A percentile compares a stretch with the other conserved stretches of the same genome.
These are phyloP conservation scores for Lophotriccus pileatus DNA, from an alignment of 2,797 vertebrate genomes.

Conservation along the genomic window DNA sequence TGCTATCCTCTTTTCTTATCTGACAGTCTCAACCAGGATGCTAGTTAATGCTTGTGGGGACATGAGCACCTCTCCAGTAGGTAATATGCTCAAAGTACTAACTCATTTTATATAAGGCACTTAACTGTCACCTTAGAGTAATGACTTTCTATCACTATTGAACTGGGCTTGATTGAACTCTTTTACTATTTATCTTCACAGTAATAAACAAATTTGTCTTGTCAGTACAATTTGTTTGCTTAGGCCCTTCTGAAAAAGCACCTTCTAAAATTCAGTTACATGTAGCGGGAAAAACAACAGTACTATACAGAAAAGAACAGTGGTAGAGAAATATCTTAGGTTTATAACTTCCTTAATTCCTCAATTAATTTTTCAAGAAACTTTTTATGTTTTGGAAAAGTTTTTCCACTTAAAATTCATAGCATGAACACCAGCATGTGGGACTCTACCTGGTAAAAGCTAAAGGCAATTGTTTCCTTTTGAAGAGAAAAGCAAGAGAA, in stretches of 20 bases:
- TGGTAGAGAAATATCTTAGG: not conserved
- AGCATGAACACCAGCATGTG: not conserved
- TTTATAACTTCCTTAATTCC: not conserved
- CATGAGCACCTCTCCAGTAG: not conserved
- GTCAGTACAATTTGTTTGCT: not conserved
- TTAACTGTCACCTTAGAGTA: not conserved
- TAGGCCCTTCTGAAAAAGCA: not conserved
- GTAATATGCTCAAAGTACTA: not conserved
- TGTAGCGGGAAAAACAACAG: not conserved
- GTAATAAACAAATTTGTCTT: conserved; percentile 37
- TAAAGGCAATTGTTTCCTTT: conserved; percentile 9
- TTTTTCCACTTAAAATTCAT: conserved; percentile 1
- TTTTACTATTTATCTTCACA: conserved; percentile 12
- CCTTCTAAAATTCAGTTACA: not conserved
- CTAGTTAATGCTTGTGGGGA: not conserved
- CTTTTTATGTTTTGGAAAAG: not conserved
- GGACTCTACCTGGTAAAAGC: conserved; percentile 16
- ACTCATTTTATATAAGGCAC: conserved; percentile 4
- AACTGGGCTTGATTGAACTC: not conserved
- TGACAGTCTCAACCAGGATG: not conserved
- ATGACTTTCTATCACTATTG: conserved; percentile 7
- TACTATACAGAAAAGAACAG: not conserved
- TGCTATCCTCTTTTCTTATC: not conserved
- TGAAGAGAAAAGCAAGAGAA: conserved; percentile 22
- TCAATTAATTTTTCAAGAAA: not conserved